Evolutionary conservation across 2,113 vertebrate genomes (phyloP), one percentile per base, ranked within the genome.

Genomic region (Clupea harengus): DNA sequence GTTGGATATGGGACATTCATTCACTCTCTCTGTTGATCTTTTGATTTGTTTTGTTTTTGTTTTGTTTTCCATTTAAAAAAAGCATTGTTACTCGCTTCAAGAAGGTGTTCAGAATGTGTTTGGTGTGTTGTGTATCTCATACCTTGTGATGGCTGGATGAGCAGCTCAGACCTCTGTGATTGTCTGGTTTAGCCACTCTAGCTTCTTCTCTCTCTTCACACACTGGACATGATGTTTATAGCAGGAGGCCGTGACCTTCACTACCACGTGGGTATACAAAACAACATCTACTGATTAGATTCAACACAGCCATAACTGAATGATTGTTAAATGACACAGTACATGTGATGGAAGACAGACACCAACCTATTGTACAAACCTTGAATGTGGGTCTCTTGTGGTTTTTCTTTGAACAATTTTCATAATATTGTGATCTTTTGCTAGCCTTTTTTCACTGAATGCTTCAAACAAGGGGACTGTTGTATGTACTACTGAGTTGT

Each of bases 401-500:
- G 32, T 32, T 32, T 72, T 32, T 32, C 64, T 72, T 72, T 25
- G 11, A 9, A 72, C n/a, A 32, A 72, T 72, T 72, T 32, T 32
- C 64, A 72, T 1, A 89, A 85, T 86, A 87, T 85, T 91, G 91
- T 93, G 15, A 52, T 28, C 17, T 83, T 47, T 84, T 45, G 20
- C 15, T 72, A 72, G n/a, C 64, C 64, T 84, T 75, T 50, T 57
- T 81, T 88, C 87, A 84, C 44, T 86, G 50, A 85, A 60, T 46
- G 86, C 90, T 90, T 92, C 87, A 88, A 87, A 84, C 57, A 80
- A 72, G 50, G 90, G 84, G 82, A 86, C 88, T 90, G 91, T 91
- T 91, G 88, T 88, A 81, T 86, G 89, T 93, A 95, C 94, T 96
- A 95, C 95, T 96, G 95, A 95, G 52, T 84, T 89, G 88, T 92